Base-by-base conservation (phyloP, 2,797 vertebrate genomes). In the Clarias platycephalus region DNA sequence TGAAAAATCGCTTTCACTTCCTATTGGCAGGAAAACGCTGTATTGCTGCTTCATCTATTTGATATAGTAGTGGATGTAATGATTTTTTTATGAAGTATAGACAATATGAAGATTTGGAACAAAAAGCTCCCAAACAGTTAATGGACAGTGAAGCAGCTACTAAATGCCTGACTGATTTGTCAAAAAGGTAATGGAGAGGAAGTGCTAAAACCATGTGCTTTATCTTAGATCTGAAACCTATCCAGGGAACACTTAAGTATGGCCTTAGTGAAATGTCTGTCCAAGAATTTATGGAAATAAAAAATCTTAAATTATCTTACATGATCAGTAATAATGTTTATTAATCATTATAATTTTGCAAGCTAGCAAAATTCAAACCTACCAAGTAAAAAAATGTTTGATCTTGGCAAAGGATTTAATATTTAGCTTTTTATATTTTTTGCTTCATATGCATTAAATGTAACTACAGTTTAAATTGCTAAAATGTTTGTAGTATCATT, bases 201-300 rank as follows among this genome's bases (percentile, higher is more conserved):
- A 74, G 44, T 9, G 71, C 71, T 26, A 74, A 71, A 74, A 55
- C 13, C 71, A 28, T 28, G n/a, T 20, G 49, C 55, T 75, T 75
- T 18, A 75, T 75, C 40, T 72, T 49, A n/a, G 67, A 40, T 5
- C 34, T 37, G 34, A 31, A 18, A 49, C 10, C 44, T 12, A 49
- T 49, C 44, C 44, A 12, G 9, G 66, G 0, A 31, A 34, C 28
- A 8, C 28, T 34, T 40, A 4, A 10, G 20, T 4, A 12, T 22
- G 20, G 34, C 3, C 20, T 40, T 8, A 4, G 40, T 24, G 34
- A 22, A 28, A 40, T 2, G 1, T 40, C 34, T 1, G 67, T 70
- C 34, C 3, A 70, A 2, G 67, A 70, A 70, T 40, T 20, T 10
- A 24, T 68, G 67, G 1, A 0, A 12, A 12, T 31, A 4, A 49